phyloP scores from a whole-genome alignment of 2,888 invertebrate genomes.

The Thecophora atra region DNA sequence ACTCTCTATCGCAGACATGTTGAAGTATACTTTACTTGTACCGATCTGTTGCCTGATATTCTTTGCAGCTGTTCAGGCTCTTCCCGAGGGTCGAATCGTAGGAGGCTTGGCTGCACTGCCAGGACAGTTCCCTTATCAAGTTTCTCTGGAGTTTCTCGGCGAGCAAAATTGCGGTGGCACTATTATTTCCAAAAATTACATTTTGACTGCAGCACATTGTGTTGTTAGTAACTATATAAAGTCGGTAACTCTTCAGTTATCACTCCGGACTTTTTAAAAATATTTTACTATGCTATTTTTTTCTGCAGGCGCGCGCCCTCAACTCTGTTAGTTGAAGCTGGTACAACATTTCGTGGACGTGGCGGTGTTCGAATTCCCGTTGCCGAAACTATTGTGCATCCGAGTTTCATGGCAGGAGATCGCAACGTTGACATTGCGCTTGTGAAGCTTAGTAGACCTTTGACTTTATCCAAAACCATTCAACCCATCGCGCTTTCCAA shows the following conservation, averaged over 20 bases:
- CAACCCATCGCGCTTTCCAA: conserved; percentile 48
- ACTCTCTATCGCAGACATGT: too few species aligned
- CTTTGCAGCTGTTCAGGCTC: conserved; percentile 23
- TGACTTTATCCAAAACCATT: conserved; percentile 47
- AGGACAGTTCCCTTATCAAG: conserved; percentile 63
- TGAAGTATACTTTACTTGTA: neutral
- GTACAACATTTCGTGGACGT: conserved; percentile 55
- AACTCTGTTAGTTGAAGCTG: conserved; percentile 56
- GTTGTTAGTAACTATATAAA: conserved; percentile 53
- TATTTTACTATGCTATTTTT: neutral
- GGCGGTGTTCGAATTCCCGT: conserved; percentile 54
- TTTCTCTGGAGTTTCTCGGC: conserved; percentile 54
- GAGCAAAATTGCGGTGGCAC: conserved; percentile 56
- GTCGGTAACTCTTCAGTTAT: conserved; percentile 36
- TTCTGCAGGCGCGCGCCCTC: conserved; percentile 53
- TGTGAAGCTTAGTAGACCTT: conserved; percentile 47
- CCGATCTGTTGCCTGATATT: neutral
- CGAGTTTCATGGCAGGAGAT: too few species aligned
- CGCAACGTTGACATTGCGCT: conserved; percentile 52
- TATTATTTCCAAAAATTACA: conserved; percentile 55
- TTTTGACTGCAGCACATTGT: conserved; percentile 60
- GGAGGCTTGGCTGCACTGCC: conserved; percentile 59
- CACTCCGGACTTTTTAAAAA: too few species aligned
- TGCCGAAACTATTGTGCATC: conserved; percentile 47
- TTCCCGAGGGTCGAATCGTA: conserved; percentile 54